Percentiles rank a stretch among this genome's conserved stretches.
These are phyloP conservation scores for Lycocerus yunnanus DNA, from an alignment of 2,888 invertebrate species.

Conservation along the genomic window DNA sequence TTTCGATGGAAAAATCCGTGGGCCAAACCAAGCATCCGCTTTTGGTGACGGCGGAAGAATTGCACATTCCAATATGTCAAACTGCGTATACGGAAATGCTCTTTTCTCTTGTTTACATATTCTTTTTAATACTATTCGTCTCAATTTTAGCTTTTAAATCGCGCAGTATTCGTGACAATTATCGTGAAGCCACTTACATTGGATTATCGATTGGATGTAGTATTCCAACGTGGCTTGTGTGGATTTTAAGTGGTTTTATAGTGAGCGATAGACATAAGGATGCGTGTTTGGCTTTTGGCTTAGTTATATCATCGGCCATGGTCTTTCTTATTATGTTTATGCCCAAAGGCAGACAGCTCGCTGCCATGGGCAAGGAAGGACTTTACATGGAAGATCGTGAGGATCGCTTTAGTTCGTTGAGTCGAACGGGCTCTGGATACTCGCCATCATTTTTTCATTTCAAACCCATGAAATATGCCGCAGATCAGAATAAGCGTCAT, in stretches of 20 bases:
- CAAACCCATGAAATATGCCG: conserved; percentile 81
- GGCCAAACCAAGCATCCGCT: conserved; percentile 52
- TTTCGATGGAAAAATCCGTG: conserved; percentile 51
- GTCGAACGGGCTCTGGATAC: conserved; percentile 79
- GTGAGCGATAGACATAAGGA: conserved; percentile 80
- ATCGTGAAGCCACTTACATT: conserved; percentile 90
- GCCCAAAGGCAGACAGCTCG: conserved; percentile 88
- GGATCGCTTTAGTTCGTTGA: conserved; percentile 80
- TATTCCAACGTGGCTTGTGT: conserved; percentile 84
- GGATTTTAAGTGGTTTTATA: conserved; percentile 82
- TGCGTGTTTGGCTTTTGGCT: conserved; percentile 88
- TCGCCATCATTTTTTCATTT: conserved; percentile 93
- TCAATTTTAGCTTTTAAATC: conserved; percentile 84
- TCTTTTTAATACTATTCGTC: conserved; percentile 83
- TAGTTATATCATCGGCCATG: conserved; percentile 81
- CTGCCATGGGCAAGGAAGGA: conserved; percentile 89
- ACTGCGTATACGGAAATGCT: conserved; percentile 74
- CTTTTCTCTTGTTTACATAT: conserved; percentile 80
- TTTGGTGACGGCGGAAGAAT: conserved; percentile 51
- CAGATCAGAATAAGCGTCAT: conserved; percentile 42
- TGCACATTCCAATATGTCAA: conserved; percentile 62
- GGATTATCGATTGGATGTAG: conserved; percentile 85
- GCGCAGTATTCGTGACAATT: conserved; percentile 88
- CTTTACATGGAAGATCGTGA: conserved; percentile 81
- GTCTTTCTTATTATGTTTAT: conserved; percentile 94